Conservation (phyloP, 2,113 vertebrate genomes). For the Pelvicachromis taeniatus region DNA sequence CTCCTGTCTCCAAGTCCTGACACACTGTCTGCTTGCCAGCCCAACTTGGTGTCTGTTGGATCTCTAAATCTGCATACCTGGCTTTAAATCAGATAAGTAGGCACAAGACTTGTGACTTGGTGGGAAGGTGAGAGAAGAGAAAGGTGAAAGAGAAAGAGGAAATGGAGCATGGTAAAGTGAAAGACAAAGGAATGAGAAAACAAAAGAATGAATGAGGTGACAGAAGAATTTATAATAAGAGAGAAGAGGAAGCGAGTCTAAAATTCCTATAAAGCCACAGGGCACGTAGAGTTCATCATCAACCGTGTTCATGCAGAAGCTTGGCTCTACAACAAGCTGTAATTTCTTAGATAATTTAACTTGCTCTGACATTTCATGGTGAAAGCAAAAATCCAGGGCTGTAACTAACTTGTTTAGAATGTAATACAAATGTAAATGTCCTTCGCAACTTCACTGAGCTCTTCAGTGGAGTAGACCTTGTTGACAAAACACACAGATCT, state of each 20-base stretch:
- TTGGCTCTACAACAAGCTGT: not conserved
- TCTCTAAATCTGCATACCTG: not conserved
- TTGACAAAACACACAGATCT: conserved; percentile 20
- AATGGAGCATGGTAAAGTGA: not conserved
- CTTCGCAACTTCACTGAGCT: not conserved
- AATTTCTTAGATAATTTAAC: not conserved
- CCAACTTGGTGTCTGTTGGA: not conserved
- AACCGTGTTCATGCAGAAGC: not conserved
- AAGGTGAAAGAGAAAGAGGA: not conserved
- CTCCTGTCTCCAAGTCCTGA: not conserved
- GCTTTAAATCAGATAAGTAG: conserved; percentile 3
- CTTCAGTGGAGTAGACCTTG: not conserved
- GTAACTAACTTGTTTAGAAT: not conserved
- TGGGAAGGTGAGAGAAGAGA: not conserved
- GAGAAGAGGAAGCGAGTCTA: not conserved
- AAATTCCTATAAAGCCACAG: not conserved
- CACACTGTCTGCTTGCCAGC: not conserved
- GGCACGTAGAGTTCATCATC: not conserved
- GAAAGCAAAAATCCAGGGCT: not conserved
- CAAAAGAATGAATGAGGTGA: not conserved
- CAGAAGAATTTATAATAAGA: not conserved
- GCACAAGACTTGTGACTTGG: not conserved
- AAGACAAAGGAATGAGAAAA: not conserved
- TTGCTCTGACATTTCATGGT: not conserved
- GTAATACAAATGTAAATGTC: not conserved